Base-by-base conservation (phyloP, 1,140 invertebrate species). In the Drosophila melanica region DNA sequence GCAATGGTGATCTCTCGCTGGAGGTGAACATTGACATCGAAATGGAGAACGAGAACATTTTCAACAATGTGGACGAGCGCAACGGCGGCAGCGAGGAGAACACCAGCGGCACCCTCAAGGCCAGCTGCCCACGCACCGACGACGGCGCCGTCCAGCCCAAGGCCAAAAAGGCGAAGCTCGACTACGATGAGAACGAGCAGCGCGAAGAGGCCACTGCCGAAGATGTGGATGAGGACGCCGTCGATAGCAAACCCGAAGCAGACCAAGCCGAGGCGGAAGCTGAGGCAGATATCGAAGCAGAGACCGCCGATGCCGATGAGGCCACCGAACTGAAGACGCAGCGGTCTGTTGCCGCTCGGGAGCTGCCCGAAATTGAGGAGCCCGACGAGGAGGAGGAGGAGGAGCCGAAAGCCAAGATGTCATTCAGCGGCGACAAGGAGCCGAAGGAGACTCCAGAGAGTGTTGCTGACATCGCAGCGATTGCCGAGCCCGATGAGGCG, bases 11-110 rank as follows among this genome's bases (percentile, higher is more conserved):
- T 68, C 93, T 93, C 16, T 94, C 93, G 51, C 92, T 93, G 14
- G 94, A 95, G 71, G 95, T 95, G 39, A 95, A 95, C 91, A 94
- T 95, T 33, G 94, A 95, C 80, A 94, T 94, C 16, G 95, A 95
- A 91, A 95, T 95, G 94, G 95, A 95, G 81, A 94, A 95, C 77
- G 93, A 93, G 82, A 84, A 92, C 33, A 92, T 93, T 18, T 94
- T 94, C 92, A 94, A 93, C 74, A 93, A 93, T 44, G 80, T 70
- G 14, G 64, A 81, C 48, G 37, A 93, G 93, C 75, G 77, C 33
- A 62, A 81, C 50, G 81, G 75, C 27, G 59, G 57, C 23, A 68
- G 67, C 37, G 70, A 68, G 37, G 73, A 85, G 39, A 54, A 42
- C 16, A 35, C 35, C 12, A 57, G 41, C 14, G 51, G 63, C 3